Base-by-base conservation (phyloP, 2,113 vertebrate species). In the Tricholaema leucomelas region DNA sequence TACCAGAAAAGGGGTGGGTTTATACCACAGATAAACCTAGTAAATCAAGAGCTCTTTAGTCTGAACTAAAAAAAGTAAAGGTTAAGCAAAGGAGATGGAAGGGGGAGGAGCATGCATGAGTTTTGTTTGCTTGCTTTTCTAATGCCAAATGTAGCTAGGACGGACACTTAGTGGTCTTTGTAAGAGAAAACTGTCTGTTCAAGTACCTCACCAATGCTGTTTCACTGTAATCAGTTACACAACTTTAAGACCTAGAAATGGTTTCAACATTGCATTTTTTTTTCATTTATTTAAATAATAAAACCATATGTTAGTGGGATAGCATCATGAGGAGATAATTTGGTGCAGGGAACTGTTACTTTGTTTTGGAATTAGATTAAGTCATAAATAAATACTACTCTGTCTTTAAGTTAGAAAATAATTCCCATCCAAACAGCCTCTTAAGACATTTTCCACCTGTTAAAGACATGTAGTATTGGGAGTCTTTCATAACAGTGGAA, bases 391-490 rank as follows among this genome's bases (percentile, higher is more conserved):
- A 97, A 93, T 94, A 59, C 44, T 84, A 71, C n/a, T 93, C 96
- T 96, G 90, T 96, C 87, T 95, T 96, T 78, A 94, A 86, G 88
- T 85, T 87, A 95, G 72, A 92, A 92, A 96, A 96, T 91, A 4
- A 1, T 74, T 89, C 89, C 81, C 81, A 85, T 94, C 92, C 75
- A 80, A 97, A 90, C 64, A 93, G 95, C 74, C 95, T 95, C 89
- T 87, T 40, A 79, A 95, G 85, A 97, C 84, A 93, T 96, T 95
- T 97, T 94, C 91, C 93, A 96, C 92, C 91, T 97, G 91, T 96
- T 97, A 72, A 94, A 93, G 88, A 77, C 35, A 8, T 70, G 73
- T 79, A 95, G 40, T 70, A 81, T 77, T 96, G 78, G 81, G 93
- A 95, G 85, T 79, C 88, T 97, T 89, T 97, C 87, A 96, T 94